Base-by-base conservation (phyloP, 2,797 vertebrate genomes). In the Muraenolepis orangiensis region DNA sequence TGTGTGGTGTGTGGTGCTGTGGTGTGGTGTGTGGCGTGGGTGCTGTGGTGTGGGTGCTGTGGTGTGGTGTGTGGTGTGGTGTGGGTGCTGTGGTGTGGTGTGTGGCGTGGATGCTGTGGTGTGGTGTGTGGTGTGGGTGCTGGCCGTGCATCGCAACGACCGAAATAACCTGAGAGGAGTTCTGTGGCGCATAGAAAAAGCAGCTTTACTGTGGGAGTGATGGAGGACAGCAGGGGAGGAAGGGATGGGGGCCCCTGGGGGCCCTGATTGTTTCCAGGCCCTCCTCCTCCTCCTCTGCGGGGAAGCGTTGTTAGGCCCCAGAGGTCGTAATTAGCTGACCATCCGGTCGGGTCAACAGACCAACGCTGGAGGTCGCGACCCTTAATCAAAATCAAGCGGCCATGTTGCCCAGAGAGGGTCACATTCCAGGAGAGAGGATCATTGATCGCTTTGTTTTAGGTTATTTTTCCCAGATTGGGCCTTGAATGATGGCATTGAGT, bases 181-280 rank as follows among this genome's bases (percentile, higher is more conserved):
- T 42, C 40, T 42, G 40, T 42, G 40, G 40, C 40, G n/a, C 20
- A 61, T 10, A 61, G 23, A 61, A 61, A 61, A 61, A 61, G 57
- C 57, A 61, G 57, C 20, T 61, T 61, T 66, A 71, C 42, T 67
- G 70, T 28, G 73, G 46, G 57, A 61, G 66, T 26, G 1, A 32
- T 36, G 46, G 28, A 30, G 64, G 28, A 42, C 26, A 28, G 70
- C 26, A 28, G 70, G 34, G 28, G 42, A 23, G 61, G 72, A 74
- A 23, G 72, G 80, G n/a, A 68, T 70, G n/a, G n/a, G n/a, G n/a
- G n/a, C n/a, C n/a, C n/a, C 32, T 71, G 84, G 77, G 85, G 70
- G 42, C 76, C 71, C 70, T 84, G 85, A 90, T 89, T 84, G 85
- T 81, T 88, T 88, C 77, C 78, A 86, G 82, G 73, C 73, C n/a